Percentiles rank a stretch among this genome's conserved stretches.
Evolutionary conservation across 2,888 invertebrate genomes (phyloP).

Genomic region (Callimorpha dominula): DNA sequence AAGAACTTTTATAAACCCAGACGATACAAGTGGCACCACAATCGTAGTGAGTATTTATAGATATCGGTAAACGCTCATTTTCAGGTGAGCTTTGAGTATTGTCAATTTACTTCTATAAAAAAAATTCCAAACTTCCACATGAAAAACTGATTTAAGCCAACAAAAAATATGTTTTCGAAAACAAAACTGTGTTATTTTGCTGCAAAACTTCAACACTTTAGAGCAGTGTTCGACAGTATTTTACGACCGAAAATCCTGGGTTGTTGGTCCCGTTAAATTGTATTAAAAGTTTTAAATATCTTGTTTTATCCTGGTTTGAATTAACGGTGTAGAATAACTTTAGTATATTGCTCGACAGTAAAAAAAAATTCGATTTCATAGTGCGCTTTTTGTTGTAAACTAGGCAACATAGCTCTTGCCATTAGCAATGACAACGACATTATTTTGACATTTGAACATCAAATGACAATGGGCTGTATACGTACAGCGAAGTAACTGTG

Average conservation of each 20-base stretch:
- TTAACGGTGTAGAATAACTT: slow-evolving; percentile 4
- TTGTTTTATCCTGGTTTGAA: slow-evolving; percentile 8
- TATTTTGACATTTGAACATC: too few species aligned
- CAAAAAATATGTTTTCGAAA: slow-evolving; percentile 15
- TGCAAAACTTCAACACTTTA: slow-evolving; percentile 35
- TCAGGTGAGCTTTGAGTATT: too few species aligned
- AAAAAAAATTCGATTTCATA: not conserved
- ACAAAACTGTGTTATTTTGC: slow-evolving; percentile 22
- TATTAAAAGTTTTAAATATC: slow-evolving; percentile 39
- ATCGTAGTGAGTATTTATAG: too few species aligned
- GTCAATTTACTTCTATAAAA: not conserved
- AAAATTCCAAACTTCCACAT: not conserved
- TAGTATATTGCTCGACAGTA: slow-evolving; percentile 1
- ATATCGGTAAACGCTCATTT: too few species aligned
- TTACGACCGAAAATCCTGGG: slow-evolving; percentile 35
- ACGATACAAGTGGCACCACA: too few species aligned
- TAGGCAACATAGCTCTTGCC: too few species aligned
- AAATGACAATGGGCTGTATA: too few species aligned
- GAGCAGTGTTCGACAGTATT: slow-evolving; percentile 24
- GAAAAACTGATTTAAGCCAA: not conserved
- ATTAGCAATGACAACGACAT: too few species aligned
- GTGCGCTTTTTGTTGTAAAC: too few species aligned
- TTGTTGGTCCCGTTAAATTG: slow-evolving; percentile 24
- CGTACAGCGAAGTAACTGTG: too few species aligned
- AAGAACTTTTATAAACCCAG: too few species aligned